Percentiles rank a stretch among this genome's conserved stretches.
These are phyloP conservation scores for Thalassophryne amazonica DNA, from an alignment of 2,797 vertebrate genomes.

Conservation along the genomic window DNA sequence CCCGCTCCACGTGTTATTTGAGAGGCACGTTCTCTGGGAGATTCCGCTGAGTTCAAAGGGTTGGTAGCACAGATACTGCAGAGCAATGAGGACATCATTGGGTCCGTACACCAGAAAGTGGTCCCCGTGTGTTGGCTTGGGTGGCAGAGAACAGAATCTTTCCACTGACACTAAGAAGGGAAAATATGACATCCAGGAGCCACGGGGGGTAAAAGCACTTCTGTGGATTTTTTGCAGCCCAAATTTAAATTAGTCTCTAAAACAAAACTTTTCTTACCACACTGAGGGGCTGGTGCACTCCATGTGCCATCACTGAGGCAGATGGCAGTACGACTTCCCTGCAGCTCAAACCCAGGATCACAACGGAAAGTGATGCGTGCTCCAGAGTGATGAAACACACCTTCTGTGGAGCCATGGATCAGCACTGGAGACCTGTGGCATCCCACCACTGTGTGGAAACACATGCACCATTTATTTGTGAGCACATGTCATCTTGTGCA, in stretches of 20 bases:
- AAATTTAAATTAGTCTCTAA: neutral
- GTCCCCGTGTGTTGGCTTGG: constrained; percentile 86
- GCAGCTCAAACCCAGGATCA: constrained; percentile 81
- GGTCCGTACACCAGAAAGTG: constrained; percentile 88
- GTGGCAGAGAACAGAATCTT: constrained; percentile 84
- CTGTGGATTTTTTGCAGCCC: neutral
- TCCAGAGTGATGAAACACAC: constrained; percentile 84
- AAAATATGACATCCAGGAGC: constrained; percentile 12
- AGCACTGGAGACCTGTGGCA: constrained; percentile 85
- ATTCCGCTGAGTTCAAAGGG: constrained; percentile 88
- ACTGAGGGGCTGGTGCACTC: constrained; percentile 78
- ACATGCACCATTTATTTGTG: constrained; percentile 58
- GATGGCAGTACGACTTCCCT: constrained; percentile 74
- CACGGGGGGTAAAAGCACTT: constrained; percentile 12
- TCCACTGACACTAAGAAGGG: constrained; percentile 81
- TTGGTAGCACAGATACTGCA: constrained; percentile 90
- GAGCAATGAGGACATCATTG: constrained; percentile 85
- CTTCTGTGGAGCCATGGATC: constrained; percentile 80
- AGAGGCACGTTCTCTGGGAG: constrained; percentile 87
- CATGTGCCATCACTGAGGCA: constrained; percentile 85
- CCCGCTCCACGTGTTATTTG: constrained; percentile 90
- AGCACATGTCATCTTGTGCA: constrained; percentile 38
- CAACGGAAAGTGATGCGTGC: constrained; percentile 83
- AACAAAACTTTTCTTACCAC: constrained; percentile 77
- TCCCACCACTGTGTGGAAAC: constrained; percentile 84